Evolutionary conservation across 1,140 invertebrate species (phyloP).

Genomic region (Euura lappo): DNA sequence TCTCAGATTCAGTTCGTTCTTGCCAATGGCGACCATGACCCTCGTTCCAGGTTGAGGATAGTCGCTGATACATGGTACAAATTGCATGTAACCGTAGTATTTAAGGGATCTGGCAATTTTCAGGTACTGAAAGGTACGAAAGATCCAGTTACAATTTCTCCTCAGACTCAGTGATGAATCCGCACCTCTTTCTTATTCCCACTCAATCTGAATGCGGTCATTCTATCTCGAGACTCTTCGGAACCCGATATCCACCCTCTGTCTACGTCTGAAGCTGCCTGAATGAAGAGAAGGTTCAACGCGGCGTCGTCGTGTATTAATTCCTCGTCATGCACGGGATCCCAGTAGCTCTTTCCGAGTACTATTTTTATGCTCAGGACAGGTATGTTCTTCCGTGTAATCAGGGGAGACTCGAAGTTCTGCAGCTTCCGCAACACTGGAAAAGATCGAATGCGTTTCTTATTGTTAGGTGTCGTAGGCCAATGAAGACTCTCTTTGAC

Average conservation of each 20-base stretch:
- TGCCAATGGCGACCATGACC: slow-evolving; percentile 76
- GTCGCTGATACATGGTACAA: slow-evolving; percentile 77
- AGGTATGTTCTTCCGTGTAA: slow-evolving; percentile 75
- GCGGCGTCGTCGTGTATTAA: slow-evolving; percentile 81
- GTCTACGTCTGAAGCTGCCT: slow-evolving; percentile 86
- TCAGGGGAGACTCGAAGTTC: slow-evolving; percentile 95
- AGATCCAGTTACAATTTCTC: neutral
- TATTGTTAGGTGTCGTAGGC: neutral
- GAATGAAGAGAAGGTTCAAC: slow-evolving; percentile 86
- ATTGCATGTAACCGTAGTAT: slow-evolving; percentile 90
- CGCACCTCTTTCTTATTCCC: slow-evolving; percentile 83
- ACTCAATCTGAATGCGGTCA: slow-evolving; percentile 74
- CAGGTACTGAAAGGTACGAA: slow-evolving; percentile 74
- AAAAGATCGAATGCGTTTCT: slow-evolving; percentile 35
- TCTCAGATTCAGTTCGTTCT: slow-evolving; percentile 78
- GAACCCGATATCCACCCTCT: slow-evolving; percentile 82
- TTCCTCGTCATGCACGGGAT: slow-evolving; percentile 81
- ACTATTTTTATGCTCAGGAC: slow-evolving; percentile 41
- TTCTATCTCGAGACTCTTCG: slow-evolving; percentile 71
- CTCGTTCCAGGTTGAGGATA: slow-evolving; percentile 74
- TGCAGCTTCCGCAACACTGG: slow-evolving; percentile 85
- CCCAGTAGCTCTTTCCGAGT: slow-evolving; percentile 79
- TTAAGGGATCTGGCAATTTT: slow-evolving; percentile 79
- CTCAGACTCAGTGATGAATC: neutral
- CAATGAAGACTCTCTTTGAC: neutral